Evolutionary conservation across 2,113 vertebrate species (phyloP), one percentile per base, ranked within the genome.

Genomic region (Desmodus rotundus): DNA sequence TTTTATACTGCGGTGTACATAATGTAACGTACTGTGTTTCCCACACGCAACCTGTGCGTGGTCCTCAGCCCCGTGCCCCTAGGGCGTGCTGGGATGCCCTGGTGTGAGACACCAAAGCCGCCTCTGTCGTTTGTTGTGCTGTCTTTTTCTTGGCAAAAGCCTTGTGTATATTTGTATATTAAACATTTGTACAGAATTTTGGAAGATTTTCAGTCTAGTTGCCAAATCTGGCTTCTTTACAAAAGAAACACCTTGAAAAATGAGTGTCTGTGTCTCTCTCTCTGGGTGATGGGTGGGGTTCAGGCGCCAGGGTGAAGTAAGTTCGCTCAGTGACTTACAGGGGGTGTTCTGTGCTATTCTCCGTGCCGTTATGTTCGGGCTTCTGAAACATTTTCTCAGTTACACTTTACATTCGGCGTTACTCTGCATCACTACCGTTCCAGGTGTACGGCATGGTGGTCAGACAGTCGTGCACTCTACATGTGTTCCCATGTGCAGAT

Each of bases 131-230:
- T 96, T 94, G 87, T 98, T 54, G 92, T 98, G 98, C 96, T 97
- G 95, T 98, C 88, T 97, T 96, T 96, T 97, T 98, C 98, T 98
- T 96, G 98, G 6, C 97, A 98, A 63, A 98, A 97, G 87, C 98
- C 98, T 98, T 97, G 95, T 98, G 98, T 98, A 98, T 98, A 99
- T 98, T 98, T 99, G 98, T 98, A 98, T 98, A 97, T 98, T 98
- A 98, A 68, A 97, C 98, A 98, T 99, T 98, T 99, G 98, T 98
- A 98, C 98, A 99, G 98, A 98, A 97, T 99, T 98, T 98, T 98
- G 98, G 98, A 98, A 98, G 96, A 98, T 98, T 98, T 98, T 98
- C 98, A 98, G 98, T 98, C 98, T 98, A 98, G 98, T 98, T 98
- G 98, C 98, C 98, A 98, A 68, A 97, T 98, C 97, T 97, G 98